Evolutionary conservation across 1,140 invertebrate genomes (phyloP).

Genomic region (Drosophila obscura): DNA sequence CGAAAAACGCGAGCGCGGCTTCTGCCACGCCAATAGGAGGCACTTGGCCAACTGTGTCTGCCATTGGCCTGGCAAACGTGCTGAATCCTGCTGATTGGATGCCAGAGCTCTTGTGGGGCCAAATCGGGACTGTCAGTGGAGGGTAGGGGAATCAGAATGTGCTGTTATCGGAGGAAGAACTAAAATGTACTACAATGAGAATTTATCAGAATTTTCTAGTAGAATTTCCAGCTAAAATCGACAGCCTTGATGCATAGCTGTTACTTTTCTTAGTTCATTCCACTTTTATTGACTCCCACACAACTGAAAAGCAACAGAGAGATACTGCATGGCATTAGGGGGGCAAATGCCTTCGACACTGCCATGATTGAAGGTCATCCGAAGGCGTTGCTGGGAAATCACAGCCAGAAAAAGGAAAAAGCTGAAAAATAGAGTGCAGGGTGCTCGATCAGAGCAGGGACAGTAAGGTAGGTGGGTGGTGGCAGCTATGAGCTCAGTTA

Average conservation of each 20-base stretch:
- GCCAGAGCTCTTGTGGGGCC: slow-evolving; percentile 46
- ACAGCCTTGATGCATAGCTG: too few species aligned
- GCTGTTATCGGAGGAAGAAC: too few species aligned
- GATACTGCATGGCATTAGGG: too few species aligned
- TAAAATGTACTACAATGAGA: too few species aligned
- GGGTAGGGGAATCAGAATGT: neutral
- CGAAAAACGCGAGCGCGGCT: slow-evolving; percentile 66
- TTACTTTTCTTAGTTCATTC: too few species aligned
- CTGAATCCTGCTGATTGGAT: slow-evolving; percentile 66
- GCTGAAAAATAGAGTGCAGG: neutral
- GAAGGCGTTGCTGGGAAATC: slow-evolving; percentile 9
- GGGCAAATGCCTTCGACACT: neutral
- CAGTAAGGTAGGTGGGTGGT: slow-evolving; percentile 1
- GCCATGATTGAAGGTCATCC: slow-evolving; percentile 21
- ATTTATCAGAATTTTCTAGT: too few species aligned
- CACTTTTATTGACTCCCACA: too few species aligned
- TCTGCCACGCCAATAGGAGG: slow-evolving; percentile 71
- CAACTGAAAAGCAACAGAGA: too few species aligned
- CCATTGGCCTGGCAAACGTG: slow-evolving; percentile 62
- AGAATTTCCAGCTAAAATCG: too few species aligned
- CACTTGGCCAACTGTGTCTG: slow-evolving; percentile 61
- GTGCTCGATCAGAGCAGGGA: neutral
- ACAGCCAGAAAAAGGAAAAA: neutral
- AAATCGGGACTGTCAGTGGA: slow-evolving; percentile 14
- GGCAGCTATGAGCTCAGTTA: slow-evolving; percentile 62